Evolutionary conservation across 2,797 vertebrate species (phyloP).

Genomic region (Neosalanx taihuensis): DNA sequence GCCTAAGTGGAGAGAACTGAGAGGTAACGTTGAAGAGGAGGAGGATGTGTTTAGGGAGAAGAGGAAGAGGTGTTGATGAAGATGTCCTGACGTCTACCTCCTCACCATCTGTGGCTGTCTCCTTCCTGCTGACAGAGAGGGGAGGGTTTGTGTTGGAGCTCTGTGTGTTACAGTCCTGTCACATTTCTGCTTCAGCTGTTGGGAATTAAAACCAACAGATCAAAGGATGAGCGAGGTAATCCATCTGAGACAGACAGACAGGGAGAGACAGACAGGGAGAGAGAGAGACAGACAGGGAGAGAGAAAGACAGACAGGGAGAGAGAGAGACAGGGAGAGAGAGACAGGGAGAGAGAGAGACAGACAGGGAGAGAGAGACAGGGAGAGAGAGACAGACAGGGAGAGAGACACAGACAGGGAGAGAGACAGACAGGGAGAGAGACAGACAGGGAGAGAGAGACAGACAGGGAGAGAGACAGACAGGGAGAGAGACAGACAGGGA

Average conservation of each 20-base stretch:
- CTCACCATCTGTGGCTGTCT: not conserved
- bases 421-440: not conserved
- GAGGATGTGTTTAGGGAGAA: not conserved
- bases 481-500: no score
- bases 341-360: not conserved
- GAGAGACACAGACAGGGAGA: no score
- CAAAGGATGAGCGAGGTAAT: slow-evolving; percentile 74
- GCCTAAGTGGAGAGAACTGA: not conserved
- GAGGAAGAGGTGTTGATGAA: not conserved
- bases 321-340: not conserved
- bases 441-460: not conserved
- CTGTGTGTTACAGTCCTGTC: slow-evolving; percentile 46
- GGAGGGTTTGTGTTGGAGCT: no score
- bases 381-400: not conserved
- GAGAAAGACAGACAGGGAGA: slow-evolving; percentile 4
- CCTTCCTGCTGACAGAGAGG: slow-evolving; percentile 8
- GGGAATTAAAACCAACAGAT: slow-evolving; percentile 75
- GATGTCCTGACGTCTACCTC: slow-evolving; percentile 6
- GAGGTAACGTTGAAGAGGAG: not conserved
- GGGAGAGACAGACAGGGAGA: slow-evolving; percentile 30
- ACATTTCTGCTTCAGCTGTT: slow-evolving; percentile 63
- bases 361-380: not conserved
- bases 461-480: no score
- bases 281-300: slow-evolving; percentile 8
- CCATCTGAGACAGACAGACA: slow-evolving; percentile 65